phyloP scores from a whole-genome alignment of 2,113 vertebrate species.

The Strigops habroptila region DNA sequence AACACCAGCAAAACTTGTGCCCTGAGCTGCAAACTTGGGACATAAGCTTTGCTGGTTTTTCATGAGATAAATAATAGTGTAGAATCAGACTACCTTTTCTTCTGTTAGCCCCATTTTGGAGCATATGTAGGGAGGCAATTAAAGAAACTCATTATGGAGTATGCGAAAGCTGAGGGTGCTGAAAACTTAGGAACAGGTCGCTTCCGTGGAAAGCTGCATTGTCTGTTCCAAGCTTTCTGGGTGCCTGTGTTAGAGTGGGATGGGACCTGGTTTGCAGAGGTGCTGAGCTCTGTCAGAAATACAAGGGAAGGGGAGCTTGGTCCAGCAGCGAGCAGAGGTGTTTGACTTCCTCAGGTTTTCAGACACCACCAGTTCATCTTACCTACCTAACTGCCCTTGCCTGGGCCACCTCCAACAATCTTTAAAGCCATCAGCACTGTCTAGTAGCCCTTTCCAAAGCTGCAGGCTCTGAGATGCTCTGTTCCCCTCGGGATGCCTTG shows the following conservation, averaged over 20 bases:
- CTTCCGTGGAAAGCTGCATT: background rate
- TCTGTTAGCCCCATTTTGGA: background rate
- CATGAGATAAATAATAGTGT: background rate
- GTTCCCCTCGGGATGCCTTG: background rate
- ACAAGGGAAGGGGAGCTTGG: background rate
- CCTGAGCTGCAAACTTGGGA: fast-evolving
- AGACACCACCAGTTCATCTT: background rate
- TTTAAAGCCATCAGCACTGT: background rate
- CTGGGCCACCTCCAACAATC: background rate
- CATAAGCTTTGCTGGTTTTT: background rate
- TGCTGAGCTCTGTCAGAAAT: background rate
- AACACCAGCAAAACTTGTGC: background rate
- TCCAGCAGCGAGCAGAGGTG: background rate
- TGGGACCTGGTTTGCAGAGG: background rate
- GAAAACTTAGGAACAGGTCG: fast-evolving
- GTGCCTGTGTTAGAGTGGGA: background rate
- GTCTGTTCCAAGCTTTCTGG: background rate
- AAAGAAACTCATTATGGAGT: background rate
- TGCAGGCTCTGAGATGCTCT: background rate
- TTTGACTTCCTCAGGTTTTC: background rate
- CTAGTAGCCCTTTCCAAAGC: background rate
- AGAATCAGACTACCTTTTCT: background rate
- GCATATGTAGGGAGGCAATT: background rate
- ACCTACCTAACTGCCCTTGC: background rate
- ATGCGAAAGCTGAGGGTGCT: background rate